Evolutionary conservation across 1,140 invertebrate species (phyloP).

Genomic region (Lutraria rhynchaena): DNA sequence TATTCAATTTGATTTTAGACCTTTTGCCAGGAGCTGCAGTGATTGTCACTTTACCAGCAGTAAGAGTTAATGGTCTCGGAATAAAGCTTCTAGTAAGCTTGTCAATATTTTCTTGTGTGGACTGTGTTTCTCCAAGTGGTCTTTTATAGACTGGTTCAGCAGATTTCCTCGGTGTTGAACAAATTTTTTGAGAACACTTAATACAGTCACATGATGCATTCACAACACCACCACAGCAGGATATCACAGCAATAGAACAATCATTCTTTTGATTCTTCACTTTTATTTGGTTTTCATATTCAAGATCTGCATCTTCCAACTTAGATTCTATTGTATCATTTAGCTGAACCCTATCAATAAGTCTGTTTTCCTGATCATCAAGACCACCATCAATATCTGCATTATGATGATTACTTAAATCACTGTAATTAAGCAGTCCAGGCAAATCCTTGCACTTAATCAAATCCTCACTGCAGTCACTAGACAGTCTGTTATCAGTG

Average conservation of each 20-base stretch:
- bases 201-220: slow-evolving; percentile 34
- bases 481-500: not conserved
- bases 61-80: slow-evolving; percentile 35
- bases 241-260: slow-evolving; percentile 27
- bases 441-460: not conserved
- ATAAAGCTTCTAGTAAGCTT: slow-evolving; percentile 21
- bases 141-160: no score
- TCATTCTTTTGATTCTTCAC: not conserved
- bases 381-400: not conserved
- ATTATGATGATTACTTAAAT: not conserved
- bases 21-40: slow-evolving; percentile 38
- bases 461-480: not conserved
- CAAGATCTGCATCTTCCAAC: slow-evolving; percentile 1
- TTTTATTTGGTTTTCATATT: not conserved
- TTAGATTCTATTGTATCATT: slow-evolving; percentile 11
- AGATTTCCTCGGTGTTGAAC: no score
- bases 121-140: no score
- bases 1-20: slow-evolving; percentile 1
- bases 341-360: slow-evolving; percentile 46
- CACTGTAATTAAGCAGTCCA: no score
- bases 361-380: slow-evolving; percentile 5
- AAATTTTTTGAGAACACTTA: not conserved
- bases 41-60: slow-evolving; percentile 25
- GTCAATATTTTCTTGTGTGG: not conserved
- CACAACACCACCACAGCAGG: slow-evolving; percentile 26